phyloP scores from a whole-genome alignment of 1,140 invertebrate genomes.

The Ceratoteleas bidentatus region DNA sequence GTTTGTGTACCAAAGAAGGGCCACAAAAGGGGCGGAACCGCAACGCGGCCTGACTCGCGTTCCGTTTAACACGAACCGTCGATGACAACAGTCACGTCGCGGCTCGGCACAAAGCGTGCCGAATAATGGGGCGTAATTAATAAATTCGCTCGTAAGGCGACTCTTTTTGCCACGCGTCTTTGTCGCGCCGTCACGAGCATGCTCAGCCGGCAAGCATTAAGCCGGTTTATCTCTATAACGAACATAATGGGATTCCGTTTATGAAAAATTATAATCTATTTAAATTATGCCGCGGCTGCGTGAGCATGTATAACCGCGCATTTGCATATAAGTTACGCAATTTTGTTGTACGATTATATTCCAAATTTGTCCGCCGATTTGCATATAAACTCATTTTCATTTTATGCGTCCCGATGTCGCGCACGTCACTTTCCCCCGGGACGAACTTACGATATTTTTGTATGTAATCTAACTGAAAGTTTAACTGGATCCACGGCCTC shows the following conservation, averaged over 20 bases:
- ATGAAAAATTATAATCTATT: constrained; percentile 51
- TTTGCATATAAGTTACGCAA: constrained; percentile 50
- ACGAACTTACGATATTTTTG: constrained; percentile 43
- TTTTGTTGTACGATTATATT: constrained; percentile 46
- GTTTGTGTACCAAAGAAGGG: neutral
- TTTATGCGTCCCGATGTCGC: constrained; percentile 18
- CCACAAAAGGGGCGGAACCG: no score
- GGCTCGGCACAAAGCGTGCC: no score
- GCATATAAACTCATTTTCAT: constrained; percentile 55
- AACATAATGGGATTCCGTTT: constrained; percentile 43
- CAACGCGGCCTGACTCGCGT: neutral
- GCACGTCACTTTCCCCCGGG: constrained; percentile 14
- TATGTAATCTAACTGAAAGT: constrained; percentile 46
- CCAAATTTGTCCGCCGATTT: constrained; percentile 48
- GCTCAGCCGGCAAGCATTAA: constrained; percentile 3
- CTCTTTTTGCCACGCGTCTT: constrained; percentile 4
- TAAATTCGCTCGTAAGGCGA: neutral
- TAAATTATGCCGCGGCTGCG: constrained; percentile 15
- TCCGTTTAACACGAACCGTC: neutral
- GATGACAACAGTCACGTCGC: no score
- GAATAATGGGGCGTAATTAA: neutral
- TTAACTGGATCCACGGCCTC: constrained; percentile 22
- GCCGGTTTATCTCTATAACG: constrained; percentile 21
- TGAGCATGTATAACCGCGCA: constrained; percentile 14
- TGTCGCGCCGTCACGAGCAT: neutral